These are phyloP conservation scores for Microctenopoma steveboyesi DNA, from an alignment of 2,797 vertebrate species.

Conservation along the genomic window DNA sequence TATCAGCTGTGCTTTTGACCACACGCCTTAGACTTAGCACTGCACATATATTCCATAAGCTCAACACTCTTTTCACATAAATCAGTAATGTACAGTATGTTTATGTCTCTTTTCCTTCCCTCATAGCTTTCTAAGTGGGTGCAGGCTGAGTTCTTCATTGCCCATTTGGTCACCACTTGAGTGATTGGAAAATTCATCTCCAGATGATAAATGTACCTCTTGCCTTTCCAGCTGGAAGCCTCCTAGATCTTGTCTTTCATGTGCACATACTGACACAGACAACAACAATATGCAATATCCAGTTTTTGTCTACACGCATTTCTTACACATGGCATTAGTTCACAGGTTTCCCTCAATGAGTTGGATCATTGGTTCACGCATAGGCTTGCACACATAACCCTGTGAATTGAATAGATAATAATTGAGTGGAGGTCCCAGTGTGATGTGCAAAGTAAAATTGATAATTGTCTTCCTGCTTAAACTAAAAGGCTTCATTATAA, in stretches of 20 bases:
- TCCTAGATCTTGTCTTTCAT: conserved; percentile 41
- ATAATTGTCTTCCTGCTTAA: conserved; percentile 38
- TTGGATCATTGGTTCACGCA: conserved; percentile 23
- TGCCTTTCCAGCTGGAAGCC: conserved; percentile 53
- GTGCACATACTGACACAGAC: conserved; percentile 23
- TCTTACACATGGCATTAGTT: conserved; percentile 23
- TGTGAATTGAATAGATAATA: conserved; percentile 18
- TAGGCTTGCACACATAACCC: not conserved
- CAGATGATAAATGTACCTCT: conserved; percentile 36
- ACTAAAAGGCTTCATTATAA: conserved; percentile 39
- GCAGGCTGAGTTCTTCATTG: conserved; percentile 32
- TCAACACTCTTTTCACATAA: conserved; percentile 28
- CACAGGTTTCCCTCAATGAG: not conserved
- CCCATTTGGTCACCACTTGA: conserved; percentile 69
- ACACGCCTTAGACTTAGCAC: conserved; percentile 46
- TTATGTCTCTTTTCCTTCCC: not conserved
- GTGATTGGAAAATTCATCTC: conserved; percentile 51
- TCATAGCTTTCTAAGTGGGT: conserved; percentile 12
- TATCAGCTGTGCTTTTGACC: conserved; percentile 54
- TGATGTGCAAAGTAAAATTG: conserved; percentile 35
- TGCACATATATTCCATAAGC: conserved; percentile 48
- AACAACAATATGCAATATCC: conserved; percentile 12
- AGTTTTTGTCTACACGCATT: conserved; percentile 3
- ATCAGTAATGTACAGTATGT: conserved; percentile 3
- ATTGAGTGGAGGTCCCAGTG: conserved; percentile 4